Evolutionary conservation across 1,140 invertebrate genomes (phyloP).

Genomic region (Meloidogyne floridensis): DNA sequence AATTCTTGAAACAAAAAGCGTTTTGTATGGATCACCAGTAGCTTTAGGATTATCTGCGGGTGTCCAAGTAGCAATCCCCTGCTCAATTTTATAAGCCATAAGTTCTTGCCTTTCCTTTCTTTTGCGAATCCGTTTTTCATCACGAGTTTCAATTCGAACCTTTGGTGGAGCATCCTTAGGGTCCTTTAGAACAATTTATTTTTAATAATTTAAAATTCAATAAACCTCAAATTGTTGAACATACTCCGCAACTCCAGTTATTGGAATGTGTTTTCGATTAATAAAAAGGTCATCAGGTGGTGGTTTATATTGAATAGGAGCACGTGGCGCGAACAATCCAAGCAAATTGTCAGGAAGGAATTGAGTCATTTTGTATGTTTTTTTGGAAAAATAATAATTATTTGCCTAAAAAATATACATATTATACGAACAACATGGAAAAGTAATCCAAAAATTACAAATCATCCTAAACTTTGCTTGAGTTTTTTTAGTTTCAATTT

Average conservation of each 20-base stretch:
- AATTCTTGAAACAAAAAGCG: conserved; percentile 93
- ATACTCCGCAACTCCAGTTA: conserved; percentile 84
- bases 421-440: no score
- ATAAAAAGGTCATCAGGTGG: conserved; percentile 89
- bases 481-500: no score
- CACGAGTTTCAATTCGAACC: conserved; percentile 87
- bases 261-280: conserved; percentile 89
- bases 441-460: no score
- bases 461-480: no score
- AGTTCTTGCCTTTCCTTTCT: conserved; percentile 91
- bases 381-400: not conserved
- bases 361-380: conserved; percentile 81
- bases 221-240: conserved; percentile 85
- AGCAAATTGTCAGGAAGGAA: conserved; percentile 96
- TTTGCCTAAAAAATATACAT: no score
- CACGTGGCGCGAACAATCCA: conserved; percentile 91
- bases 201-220: conserved; percentile 38
- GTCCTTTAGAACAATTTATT: conserved; percentile 72
- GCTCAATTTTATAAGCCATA: conserved; percentile 95
- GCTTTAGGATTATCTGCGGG: conserved; percentile 78
- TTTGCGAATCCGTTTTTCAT: conserved; percentile 85
- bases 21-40: conserved; percentile 92
- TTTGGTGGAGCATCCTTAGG: conserved; percentile 93
- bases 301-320: conserved; percentile 90
- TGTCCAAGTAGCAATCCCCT: conserved; percentile 95